A percentile compares a stretch with the other conserved stretches of the same genome.
phyloP scores from a whole-genome alignment of 2,888 invertebrate genomes.

The Panzeria rudis region DNA sequence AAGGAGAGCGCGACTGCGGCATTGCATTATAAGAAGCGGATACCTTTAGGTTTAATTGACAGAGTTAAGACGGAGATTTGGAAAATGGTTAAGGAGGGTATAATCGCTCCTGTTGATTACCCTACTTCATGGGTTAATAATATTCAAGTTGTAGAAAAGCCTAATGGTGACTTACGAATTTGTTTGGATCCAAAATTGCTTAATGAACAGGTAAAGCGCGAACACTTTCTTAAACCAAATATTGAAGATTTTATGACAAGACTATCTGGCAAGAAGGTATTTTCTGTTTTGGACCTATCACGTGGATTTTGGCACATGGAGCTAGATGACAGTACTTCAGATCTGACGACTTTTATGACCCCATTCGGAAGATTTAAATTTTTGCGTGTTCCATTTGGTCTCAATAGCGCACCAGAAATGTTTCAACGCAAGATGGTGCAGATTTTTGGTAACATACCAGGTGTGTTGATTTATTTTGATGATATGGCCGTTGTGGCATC shows the following conservation, averaged over 20 bases:
- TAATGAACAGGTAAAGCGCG: conserved; percentile 74
- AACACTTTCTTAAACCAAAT: conserved; percentile 75
- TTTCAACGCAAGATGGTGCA: too few relatives aligned
- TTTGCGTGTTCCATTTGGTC: conserved; percentile 76
- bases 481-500: too few relatives aligned
- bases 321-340: conserved; percentile 71
- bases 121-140: conserved; percentile 40
- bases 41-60: conserved; percentile 15
- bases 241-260: conserved; percentile 70
- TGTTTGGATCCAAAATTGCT: conserved; percentile 74
- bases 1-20: conserved; percentile 24
- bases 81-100: not conserved
- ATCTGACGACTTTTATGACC: conserved; percentile 74
- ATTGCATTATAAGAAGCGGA: conserved; percentile 72
- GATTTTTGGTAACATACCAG: too few relatives aligned
- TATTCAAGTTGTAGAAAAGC: conserved; percentile 73
- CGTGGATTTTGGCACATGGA: conserved; percentile 70
- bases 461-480: too few relatives aligned
- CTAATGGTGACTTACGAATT: conserved; percentile 68
- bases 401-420: not conserved
- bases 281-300: conserved; percentile 63
- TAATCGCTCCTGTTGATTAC: conserved; percentile 8
- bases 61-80: conserved; percentile 1
- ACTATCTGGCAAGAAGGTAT: conserved; percentile 61
- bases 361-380: conserved; percentile 73